A percentile compares a stretch with the other conserved stretches of the same genome.
These are phyloP conservation scores for Congeria kusceri DNA, from an alignment of 2,888 invertebrate species.

Conservation along the genomic window DNA sequence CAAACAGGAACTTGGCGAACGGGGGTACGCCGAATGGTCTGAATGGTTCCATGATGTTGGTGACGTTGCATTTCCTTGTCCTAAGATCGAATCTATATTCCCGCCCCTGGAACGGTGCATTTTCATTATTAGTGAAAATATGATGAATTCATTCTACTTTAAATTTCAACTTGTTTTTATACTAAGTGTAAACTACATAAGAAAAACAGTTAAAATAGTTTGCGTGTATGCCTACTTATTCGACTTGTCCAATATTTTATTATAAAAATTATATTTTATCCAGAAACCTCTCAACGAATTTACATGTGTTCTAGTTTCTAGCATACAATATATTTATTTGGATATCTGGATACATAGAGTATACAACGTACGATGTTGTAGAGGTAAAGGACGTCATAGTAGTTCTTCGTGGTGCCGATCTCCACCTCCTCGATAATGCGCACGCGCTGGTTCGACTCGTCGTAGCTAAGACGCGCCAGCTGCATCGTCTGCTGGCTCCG, in stretches of 20 bases:
- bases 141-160: no score
- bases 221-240: no score
- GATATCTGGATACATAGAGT: no score
- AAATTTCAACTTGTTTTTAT: no score
- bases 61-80: constrained; percentile 69
- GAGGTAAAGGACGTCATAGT: constrained; percentile 69
- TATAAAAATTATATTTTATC: no score
- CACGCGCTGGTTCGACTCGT: constrained; percentile 67
- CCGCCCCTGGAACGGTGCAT: constrained; percentile 65
- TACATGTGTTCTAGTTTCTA: no score
- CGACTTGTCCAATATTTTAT: no score
- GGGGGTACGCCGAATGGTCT: constrained; percentile 71
- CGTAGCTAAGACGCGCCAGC: constrained; percentile 69
- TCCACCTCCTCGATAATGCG: constrained; percentile 70
- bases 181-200: no score
- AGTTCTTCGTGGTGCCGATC: constrained; percentile 52
- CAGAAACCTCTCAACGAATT: no score
- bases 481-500: constrained; percentile 54
- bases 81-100: constrained; percentile 74
- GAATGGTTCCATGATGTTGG: constrained; percentile 69
- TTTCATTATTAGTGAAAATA: no score
- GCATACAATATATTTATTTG: no score
- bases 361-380: constrained; percentile 69
- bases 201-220: no score
- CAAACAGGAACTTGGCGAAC: constrained; percentile 68